These are phyloP conservation scores for Rhagonycha fulva DNA, from an alignment of 2,888 invertebrate genomes.

Conservation along the genomic window DNA sequence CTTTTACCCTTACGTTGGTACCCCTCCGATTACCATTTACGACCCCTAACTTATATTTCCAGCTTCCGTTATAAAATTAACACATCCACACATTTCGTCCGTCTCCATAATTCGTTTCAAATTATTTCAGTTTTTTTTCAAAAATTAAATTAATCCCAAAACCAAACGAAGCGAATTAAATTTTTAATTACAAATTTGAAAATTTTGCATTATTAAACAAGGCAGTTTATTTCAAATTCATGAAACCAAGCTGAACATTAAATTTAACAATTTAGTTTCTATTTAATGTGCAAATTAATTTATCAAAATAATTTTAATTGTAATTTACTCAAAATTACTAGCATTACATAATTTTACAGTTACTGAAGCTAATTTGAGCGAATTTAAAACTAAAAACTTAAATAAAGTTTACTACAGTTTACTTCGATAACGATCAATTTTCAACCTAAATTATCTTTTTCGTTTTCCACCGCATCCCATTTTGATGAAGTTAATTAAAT, in stretches of 20 bases:
- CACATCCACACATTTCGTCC: not conserved
- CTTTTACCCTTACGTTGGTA: not conserved
- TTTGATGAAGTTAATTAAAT: not conserved
- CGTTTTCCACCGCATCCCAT: not conserved
- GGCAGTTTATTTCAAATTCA: not conserved
- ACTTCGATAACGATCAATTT: not conserved
- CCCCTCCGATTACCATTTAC: not conserved
- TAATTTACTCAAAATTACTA: not conserved
- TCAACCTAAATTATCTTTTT: not conserved
- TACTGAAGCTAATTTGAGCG: too few relatives aligned
- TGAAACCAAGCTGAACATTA: not conserved
- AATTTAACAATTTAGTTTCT: not conserved
- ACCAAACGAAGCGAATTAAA: not conserved
- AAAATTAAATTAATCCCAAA: not conserved
- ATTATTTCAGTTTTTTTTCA: not conserved
- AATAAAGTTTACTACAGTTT: too few relatives aligned
- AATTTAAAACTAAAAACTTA: too few relatives aligned
- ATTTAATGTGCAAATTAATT: not conserved
- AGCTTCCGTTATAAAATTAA: not conserved
- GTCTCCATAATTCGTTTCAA: not conserved
- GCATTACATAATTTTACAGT: not conserved
- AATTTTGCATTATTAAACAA: not conserved
- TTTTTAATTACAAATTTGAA: not conserved
- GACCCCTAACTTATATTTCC: not conserved
- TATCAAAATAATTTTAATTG: not conserved